Evolutionary conservation across 2,113 vertebrate genomes (phyloP), one percentile per base, ranked within the genome.

Genomic region (Pygoscelis antarcticus): DNA sequence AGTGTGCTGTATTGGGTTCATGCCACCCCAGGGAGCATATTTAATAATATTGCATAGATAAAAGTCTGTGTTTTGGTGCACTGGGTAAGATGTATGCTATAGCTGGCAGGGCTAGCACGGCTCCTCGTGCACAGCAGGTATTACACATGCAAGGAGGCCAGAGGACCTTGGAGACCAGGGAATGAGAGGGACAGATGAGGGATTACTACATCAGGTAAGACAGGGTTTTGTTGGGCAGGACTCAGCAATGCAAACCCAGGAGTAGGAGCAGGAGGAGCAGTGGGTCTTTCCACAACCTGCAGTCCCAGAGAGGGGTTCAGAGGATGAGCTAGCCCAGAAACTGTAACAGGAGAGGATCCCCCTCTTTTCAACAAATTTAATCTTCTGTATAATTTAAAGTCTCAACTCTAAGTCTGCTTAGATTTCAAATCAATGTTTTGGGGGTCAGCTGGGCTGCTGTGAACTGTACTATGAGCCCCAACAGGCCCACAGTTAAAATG

Each of bases 401-500:
- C 57, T 76, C 8, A 66, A 44, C 36, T 49, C 40, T 52, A 76
- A 87, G 47, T 36, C 27, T 82, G 9, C 62, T 76, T 94, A 29
- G 75, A 74, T 93, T 95, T 91, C 82, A 86, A 3, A 88, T 49
- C 12, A 17, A 8, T 54, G 26, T 26, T 85, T 40, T 81, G 62
- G 3, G 10, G 60, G 27, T 90, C 64, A 70, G 34, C 47, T 91
- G 64, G 47, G 10, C 47, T 91, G 74, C 55, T 83, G 62, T 49
- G 44, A 89, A 62, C 49, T 87, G 27, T 65, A 46, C 83, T 84
- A 58, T 77, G 54, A 95, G 84, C 58, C 93, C 90, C 94, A 94
- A 32, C 58, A 95, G 89, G 49, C 84, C 49, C 2, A 4, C 87
- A 96, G 75, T 60, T 96, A 80, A 97, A 95, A 90, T 93, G 87